Percentiles rank a stretch among this genome's conserved stretches.
phyloP scores from a whole-genome alignment of 2,113 vertebrate genomes.

The Hystrix cristata region DNA sequence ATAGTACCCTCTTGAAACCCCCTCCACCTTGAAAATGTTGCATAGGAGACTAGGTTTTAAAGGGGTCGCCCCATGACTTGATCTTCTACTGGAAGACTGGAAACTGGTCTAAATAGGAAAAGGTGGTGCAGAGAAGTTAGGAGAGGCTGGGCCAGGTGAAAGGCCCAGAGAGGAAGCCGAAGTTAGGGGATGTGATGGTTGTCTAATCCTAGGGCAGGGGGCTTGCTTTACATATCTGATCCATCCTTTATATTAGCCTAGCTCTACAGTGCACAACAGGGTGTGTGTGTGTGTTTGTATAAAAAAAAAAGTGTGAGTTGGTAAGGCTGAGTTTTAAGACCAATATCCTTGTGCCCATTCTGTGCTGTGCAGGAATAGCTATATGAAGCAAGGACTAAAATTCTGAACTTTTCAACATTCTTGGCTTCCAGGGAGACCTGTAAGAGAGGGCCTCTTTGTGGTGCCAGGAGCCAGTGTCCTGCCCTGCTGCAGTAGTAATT shows the following conservation, averaged over 20 bases:
- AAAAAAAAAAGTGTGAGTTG: not conserved
- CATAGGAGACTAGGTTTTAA: constrained; percentile 53
- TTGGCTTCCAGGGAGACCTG: constrained; percentile 55
- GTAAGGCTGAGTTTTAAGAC: constrained; percentile 58
- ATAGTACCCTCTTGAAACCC: constrained; percentile 67
- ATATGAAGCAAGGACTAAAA: constrained; percentile 5
- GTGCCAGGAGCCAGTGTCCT: constrained; percentile 31
- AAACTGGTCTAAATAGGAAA: constrained; percentile 56
- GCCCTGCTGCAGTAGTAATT: constrained; percentile 66
- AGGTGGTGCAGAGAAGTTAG: not conserved
- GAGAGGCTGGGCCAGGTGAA: not conserved
- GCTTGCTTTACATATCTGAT: constrained; percentile 29
- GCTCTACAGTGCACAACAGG: constrained; percentile 46
- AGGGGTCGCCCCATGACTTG: constrained; percentile 34
- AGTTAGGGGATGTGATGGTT: not conserved
- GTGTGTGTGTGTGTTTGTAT: not conserved
- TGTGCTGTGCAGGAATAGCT: constrained; percentile 40
- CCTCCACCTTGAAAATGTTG: constrained; percentile 45
- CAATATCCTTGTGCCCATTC: not conserved
- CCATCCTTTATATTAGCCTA: constrained; percentile 14
- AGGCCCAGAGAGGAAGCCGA: constrained; percentile 36
- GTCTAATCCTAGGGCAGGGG: constrained; percentile 11
- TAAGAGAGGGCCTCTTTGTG: not conserved
- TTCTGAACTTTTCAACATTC: constrained; percentile 26
- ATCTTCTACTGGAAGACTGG: constrained; percentile 46